Evolutionary conservation across 2,113 vertebrate species (phyloP), one percentile per base, ranked within the genome.

Genomic region (Salvelinus namaycush): DNA sequence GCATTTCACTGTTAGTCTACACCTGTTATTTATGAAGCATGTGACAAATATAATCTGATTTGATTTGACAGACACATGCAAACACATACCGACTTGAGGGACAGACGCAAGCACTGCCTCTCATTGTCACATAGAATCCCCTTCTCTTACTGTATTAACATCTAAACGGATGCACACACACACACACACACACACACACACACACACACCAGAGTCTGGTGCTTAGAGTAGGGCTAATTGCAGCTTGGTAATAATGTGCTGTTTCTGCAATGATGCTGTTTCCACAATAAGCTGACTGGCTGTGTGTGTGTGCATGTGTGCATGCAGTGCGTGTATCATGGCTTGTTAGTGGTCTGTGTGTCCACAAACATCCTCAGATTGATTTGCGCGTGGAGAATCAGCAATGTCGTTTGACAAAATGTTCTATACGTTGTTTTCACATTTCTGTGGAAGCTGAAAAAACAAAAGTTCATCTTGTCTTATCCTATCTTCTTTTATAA

Each of bases 41-140:
- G 6, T 34, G 34, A 34, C 6, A 34, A 34, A 34, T 34, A 34
- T 8, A 34, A 34, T 34, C 6, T 34, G 34, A 34, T 34, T 34
- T 34, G 31, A 34, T 34, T 34, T 34, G 34, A 34, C 34, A 34
- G 5, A 34, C 31, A 39, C 39, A 39, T 39, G 39, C 39, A 39
- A 39, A 39, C 39, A 39, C 39, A 39, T 39, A 9, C 8, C 8
- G 39, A 39, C 39, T 39, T 39, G 39, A 39, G 39, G 39, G 39
- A 39, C 39, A 39, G 39, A 39, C 39, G 8, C 39, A 39, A 76
- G 89, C 86, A 79, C 81, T 60, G 83, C 81, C 84, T 84, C 86
- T 92, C 89, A 92, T 91, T 91, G 91, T 88, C 84, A 79, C 67
- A 69, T 48, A 84, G 79, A 80, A 79, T 87, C 87, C 87, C 83